Conservation (phyloP, 2,113 vertebrate species). For the Ancistrus triradiatus region DNA sequence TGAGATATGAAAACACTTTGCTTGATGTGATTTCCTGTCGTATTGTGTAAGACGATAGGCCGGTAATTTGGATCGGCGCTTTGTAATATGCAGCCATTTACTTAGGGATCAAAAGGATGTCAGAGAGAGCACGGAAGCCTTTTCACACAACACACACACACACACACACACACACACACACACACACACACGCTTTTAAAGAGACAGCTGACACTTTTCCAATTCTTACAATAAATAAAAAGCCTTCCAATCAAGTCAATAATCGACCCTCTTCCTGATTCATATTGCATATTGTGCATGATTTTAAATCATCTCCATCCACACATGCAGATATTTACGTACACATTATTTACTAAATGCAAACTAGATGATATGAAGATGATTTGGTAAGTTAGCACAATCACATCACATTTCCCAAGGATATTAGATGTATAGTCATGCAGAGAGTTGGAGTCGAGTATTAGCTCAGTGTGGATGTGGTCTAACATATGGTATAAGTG, state of each 20-base stretch:
- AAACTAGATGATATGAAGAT: no score
- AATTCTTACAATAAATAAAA: conserved; percentile 31
- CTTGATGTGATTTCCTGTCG: conserved; percentile 59
- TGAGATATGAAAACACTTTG: conserved; percentile 40
- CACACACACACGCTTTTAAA: conserved; percentile 36
- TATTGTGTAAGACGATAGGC: conserved; percentile 57
- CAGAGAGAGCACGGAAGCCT: conserved; percentile 41
- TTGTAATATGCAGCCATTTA: conserved; percentile 43
- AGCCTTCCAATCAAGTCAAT: conserved; percentile 52
- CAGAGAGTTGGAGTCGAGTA: no score
- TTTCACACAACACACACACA: conserved; percentile 26
- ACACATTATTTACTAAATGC: no score
- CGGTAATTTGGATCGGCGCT: conserved; percentile 44
- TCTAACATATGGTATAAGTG: conserved; percentile 25
- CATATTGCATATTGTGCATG: not conserved
- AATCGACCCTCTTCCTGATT: conserved; percentile 36
- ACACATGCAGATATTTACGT: no score
- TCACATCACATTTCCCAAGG: no score
- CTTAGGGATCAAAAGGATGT: conserved; percentile 41
- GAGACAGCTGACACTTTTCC: conserved; percentile 49
- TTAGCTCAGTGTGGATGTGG: no score
- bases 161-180: no score
- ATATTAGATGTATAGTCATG: no score
- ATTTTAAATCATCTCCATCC: conserved; percentile 15
- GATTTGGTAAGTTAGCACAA: no score